A percentile compares a stretch with the other conserved stretches of the same genome.
phyloP scores from a whole-genome alignment of 2,888 invertebrate genomes.

The Drosophila pseudotakahashii region DNA sequence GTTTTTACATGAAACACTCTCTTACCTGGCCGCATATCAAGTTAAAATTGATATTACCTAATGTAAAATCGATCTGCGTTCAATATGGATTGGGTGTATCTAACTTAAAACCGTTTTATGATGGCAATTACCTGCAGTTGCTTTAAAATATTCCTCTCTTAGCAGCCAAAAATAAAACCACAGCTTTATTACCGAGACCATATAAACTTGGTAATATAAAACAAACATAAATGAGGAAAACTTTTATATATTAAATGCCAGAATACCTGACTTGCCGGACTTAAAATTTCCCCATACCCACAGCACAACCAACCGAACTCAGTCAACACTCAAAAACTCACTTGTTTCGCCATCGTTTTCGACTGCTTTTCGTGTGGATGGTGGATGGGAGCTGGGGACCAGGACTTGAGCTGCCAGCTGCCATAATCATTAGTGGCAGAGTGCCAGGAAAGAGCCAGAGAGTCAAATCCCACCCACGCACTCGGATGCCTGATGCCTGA shows the following conservation, averaged over 20 bases:
- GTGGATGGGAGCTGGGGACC: neutral
- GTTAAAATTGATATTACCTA: too few species aligned
- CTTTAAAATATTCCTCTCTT: neutral
- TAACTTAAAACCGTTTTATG: too few species aligned
- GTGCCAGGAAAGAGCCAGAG: constrained; percentile 24
- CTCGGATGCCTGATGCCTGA: constrained; percentile 2
- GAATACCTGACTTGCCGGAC: neutral
- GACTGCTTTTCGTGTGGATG: constrained; percentile 1
- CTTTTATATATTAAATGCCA: neutral
- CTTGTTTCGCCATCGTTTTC: constrained; percentile 19
- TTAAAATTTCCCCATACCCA: neutral
- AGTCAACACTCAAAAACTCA: constrained; percentile 12
- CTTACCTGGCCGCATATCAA: too few species aligned
- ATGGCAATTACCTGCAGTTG: neutral
- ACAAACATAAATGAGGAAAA: neutral
- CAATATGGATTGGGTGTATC: too few species aligned
- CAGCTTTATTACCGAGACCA: neutral
- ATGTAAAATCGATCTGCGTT: too few species aligned
- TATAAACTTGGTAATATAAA: neutral
- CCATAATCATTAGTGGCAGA: constrained; percentile 54
- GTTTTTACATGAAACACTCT: too few species aligned
- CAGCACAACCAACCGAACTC: neutral
- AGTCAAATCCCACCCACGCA: constrained; percentile 36
- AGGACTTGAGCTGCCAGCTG: constrained; percentile 45
- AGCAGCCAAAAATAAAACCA: neutral